phyloP scores from a whole-genome alignment of 2,888 invertebrate species.

The Leptopilina drosophilae region DNA sequence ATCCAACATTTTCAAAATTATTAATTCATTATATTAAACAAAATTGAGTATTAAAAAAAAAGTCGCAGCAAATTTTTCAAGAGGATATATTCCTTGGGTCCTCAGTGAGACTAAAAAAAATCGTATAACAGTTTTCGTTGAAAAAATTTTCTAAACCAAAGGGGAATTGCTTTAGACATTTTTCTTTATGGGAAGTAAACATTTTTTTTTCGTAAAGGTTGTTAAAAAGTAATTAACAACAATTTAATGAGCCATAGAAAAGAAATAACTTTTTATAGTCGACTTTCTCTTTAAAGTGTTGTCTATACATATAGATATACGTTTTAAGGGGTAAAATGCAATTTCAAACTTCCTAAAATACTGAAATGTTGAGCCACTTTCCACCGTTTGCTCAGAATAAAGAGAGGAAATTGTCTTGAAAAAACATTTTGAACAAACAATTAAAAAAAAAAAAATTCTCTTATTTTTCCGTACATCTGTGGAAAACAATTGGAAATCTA shows the following conservation, averaged over 20 bases:
- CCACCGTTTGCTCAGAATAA: background rate
- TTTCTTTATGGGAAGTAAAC: background rate
- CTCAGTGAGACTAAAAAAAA: background rate
- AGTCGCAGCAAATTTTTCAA: background rate
- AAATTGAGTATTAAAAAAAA: too few species aligned
- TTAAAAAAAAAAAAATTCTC: background rate
- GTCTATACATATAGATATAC: background rate
- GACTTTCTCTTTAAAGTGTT: conserved; percentile 8
- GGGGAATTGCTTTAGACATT: background rate
- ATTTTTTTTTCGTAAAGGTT: background rate
- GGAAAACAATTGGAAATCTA: too few species aligned
- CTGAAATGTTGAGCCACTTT: conserved; percentile 12
- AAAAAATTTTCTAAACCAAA: background rate
- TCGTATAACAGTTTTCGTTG: background rate
- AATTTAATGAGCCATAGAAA: conserved; percentile 2
- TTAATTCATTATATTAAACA: too few species aligned
- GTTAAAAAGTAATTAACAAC: conserved; percentile 12
- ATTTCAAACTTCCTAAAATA: conserved; percentile 11
- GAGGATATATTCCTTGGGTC: background rate
- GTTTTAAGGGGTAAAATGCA: background rate
- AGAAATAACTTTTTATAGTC: conserved; percentile 12
- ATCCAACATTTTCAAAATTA: too few species aligned
- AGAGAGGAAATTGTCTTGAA: background rate
- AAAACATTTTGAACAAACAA: background rate
- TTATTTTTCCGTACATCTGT: too few species aligned